Evolutionary conservation across 2,888 invertebrate species (phyloP), one percentile per base, ranked within the genome.

Genomic region (Leucoma salicis): DNA sequence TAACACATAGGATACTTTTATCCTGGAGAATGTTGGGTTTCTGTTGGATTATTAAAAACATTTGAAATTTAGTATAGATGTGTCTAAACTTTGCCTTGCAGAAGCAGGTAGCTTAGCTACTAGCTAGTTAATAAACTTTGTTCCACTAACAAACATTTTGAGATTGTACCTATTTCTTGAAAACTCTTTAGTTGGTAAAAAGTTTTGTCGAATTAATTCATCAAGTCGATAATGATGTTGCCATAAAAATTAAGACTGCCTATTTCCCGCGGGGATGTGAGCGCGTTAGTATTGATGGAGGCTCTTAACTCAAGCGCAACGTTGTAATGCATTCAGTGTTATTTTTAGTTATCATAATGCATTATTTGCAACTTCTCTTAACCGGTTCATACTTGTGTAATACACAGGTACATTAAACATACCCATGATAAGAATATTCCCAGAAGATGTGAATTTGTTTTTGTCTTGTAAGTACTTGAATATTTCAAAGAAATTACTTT

Each of bases 291-390:
- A 49, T 55, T 52, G 37, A 59, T 47, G 21, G 32, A 48, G 40
- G 46, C 42, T 34, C 50, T 39, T 25, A 25, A 4, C 27, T n/a
- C n/a, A 27, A 27, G 27, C n/a, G n/a, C 11, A 11, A 27, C 3
- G n/a, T 11, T 27, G 8, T 27, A 27, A n/a, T 11, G 27, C 4
- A 27, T 27, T 27, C 27, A 3, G 4, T 21, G 47, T 46, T 57
- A 58, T 56, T 44, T 58, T 58, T 56, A 58, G 49, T 44, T 27
- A 18, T 39, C 49, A 50, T 46, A 43, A 58, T 49, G 51, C 42
- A 53, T 46, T 52, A 49, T 46, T 51, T 49, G 48, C 51, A 36
- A 12, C 46, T 31, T 47, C 44, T 48, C 43, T 48, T 33, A 56
- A 50, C 49, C 60, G 44, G 56, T 46, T 40, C 21, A 27, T 41